These are phyloP conservation scores for Neoaliturus tenellus DNA, from an alignment of 2,888 invertebrate species.

Conservation along the genomic window DNA sequence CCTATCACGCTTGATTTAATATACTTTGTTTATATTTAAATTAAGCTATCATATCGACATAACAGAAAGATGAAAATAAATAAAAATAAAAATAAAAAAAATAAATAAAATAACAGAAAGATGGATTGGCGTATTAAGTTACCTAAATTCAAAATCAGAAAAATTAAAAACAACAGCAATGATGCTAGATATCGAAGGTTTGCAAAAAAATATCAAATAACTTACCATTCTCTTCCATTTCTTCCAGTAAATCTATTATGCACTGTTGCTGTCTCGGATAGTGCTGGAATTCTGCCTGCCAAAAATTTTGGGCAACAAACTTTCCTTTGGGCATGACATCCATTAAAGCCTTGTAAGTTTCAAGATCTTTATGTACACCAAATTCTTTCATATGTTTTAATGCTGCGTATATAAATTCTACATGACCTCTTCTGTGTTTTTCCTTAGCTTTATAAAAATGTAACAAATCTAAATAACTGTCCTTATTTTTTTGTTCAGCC, in stretches of 20 bases:
- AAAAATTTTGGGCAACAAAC: conserved; percentile 87
- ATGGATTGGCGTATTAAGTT: no score
- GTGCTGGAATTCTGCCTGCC: conserved; percentile 94
- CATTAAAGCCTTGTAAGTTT: conserved; percentile 90
- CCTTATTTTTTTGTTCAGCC: conserved; percentile 68
- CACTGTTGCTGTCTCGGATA: conserved; percentile 98
- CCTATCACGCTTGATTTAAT: no score
- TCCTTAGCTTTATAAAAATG: conserved; percentile 82
- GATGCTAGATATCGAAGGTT: no score
- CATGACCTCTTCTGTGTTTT: conserved; percentile 87
- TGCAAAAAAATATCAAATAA: no score
- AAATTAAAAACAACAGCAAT: no score
- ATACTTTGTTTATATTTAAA: no score
- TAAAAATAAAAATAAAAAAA: no score
- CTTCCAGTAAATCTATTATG: conserved; percentile 90
- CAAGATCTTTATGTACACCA: conserved; percentile 90
- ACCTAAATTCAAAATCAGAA: no score
- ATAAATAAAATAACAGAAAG: no score
- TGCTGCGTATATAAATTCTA: conserved; percentile 96
- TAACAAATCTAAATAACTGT: conserved; percentile 65
- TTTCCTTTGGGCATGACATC: conserved; percentile 93
- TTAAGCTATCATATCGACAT: no score
- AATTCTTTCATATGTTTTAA: conserved; percentile 92
- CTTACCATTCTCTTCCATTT: conserved; percentile 95
- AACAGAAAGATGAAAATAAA: no score